Percentiles rank a stretch among this genome's conserved stretches.
phyloP scores from a whole-genome alignment of 2,113 vertebrate genomes.

The Patagioenas fasciata region DNA sequence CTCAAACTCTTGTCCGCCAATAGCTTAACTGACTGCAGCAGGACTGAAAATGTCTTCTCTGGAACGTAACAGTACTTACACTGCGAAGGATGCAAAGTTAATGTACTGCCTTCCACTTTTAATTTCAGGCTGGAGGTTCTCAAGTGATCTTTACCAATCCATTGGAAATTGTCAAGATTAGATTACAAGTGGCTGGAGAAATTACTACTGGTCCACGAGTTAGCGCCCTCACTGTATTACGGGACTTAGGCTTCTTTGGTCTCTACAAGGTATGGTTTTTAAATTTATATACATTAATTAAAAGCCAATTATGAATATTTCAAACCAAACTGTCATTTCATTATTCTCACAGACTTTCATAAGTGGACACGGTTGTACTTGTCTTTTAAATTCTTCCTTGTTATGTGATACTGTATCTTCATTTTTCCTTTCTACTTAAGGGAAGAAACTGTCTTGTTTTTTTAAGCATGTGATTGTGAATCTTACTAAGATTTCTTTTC shows the following conservation, averaged over 20 bases:
- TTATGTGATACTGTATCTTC: background rate
- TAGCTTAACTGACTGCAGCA: background rate
- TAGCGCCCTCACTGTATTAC: constrained; percentile 89
- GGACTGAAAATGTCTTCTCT: background rate
- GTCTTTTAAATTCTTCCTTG: background rate
- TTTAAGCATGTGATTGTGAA: background rate
- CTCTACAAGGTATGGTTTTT: constrained; percentile 90
- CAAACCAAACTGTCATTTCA: background rate
- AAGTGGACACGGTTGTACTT: background rate
- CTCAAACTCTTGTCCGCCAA: background rate
- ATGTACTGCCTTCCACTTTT: background rate
- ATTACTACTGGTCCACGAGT: constrained; percentile 95
- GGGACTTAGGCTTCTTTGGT: constrained; percentile 94
- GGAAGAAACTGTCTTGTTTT: background rate
- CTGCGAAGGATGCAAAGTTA: background rate
- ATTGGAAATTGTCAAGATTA: constrained; percentile 93
- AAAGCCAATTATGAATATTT: background rate
- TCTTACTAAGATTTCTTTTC: background rate
- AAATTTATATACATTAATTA: background rate
- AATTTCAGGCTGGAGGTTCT: constrained; percentile 90
- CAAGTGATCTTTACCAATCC: constrained; percentile 99
- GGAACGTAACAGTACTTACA: background rate
- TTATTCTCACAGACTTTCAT: background rate
- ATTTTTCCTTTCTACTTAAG: background rate
- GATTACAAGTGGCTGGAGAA: constrained; percentile 89